Evolutionary conservation across 64 coral and sea anemone species (phyloP).

Genomic region (Platygyra sinensis): DNA sequence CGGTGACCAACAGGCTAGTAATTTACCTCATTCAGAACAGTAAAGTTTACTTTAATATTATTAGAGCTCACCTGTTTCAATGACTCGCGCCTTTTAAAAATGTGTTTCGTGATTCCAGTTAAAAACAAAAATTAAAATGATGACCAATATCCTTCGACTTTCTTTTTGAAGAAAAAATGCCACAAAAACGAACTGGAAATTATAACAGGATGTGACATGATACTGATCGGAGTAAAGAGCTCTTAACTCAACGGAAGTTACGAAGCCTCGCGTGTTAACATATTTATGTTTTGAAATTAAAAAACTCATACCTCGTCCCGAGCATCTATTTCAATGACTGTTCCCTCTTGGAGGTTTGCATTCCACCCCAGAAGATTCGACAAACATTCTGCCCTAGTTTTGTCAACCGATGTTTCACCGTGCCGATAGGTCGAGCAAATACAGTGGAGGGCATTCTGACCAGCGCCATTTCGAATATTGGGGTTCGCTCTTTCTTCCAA

Average conservation of each 20-base stretch:
- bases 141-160: too few species aligned
- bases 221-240: too few species aligned
- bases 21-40: too few species aligned
- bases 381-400: slow-evolving; percentile 79
- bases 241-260: not conserved
- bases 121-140: too few species aligned
- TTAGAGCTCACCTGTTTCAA: too few species aligned
- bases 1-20: too few species aligned
- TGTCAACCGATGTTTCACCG: slow-evolving; percentile 59
- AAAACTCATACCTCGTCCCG: slow-evolving; percentile 44
- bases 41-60: too few species aligned
- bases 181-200: too few species aligned
- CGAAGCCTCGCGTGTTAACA: not conserved
- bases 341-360: slow-evolving; percentile 44
- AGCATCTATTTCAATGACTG: slow-evolving; percentile 43
- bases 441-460: slow-evolving; percentile 82
- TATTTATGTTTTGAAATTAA: not conserved
- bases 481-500: slow-evolving; percentile 83
- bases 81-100: too few species aligned
- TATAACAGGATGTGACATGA: too few species aligned
- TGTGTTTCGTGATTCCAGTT: too few species aligned
- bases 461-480: slow-evolving; percentile 49
- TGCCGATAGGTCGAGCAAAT: slow-evolving; percentile 60
- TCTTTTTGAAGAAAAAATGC: too few species aligned
- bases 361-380: slow-evolving; percentile 70